Conservation (phyloP, 37 sponge, comb jelly and placozoan genomes). For the Aphrocallistes beatrix region DNA sequence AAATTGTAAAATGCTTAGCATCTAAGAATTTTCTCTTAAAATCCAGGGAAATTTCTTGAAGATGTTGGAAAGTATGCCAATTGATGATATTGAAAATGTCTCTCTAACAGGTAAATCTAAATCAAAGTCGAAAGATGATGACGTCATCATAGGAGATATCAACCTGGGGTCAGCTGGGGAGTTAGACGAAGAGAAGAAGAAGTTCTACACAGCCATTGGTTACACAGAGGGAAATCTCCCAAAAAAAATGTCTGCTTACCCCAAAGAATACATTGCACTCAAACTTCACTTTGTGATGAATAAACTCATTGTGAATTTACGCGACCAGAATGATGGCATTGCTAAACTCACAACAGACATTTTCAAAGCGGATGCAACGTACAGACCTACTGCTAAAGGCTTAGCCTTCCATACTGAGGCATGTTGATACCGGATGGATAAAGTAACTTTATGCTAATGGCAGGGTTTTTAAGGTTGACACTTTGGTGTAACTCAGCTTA, state of each 20-base stretch:
- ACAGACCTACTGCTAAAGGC: constrained; percentile 9
- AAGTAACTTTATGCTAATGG: too few relatives aligned
- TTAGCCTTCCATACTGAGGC: not conserved
- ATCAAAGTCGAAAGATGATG: constrained; percentile 1
- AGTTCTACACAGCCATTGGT: not conserved
- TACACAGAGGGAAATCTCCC: not conserved
- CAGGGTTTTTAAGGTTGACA: too few relatives aligned
- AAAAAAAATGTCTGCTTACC: not conserved
- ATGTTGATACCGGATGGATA: not conserved
- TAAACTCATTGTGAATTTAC: not conserved
- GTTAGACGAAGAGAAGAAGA: not conserved
- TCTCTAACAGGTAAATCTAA: too few relatives aligned
- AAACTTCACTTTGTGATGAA: not conserved
- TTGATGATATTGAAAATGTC: too few relatives aligned
- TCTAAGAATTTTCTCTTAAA: too few relatives aligned
- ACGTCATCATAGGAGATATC: not conserved
- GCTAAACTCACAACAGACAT: not conserved
- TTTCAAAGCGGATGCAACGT: not conserved
- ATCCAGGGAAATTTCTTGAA: too few relatives aligned
- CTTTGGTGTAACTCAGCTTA: too few relatives aligned
- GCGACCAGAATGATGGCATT: not conserved
- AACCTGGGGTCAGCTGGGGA: not conserved
- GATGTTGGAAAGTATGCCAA: too few relatives aligned
- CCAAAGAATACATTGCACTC: not conserved
- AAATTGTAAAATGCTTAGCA: too few relatives aligned